Evolutionary conservation across 2,113 vertebrate genomes (phyloP), one percentile per base, ranked within the genome.

Genomic region (Cyprinodon variegatus): DNA sequence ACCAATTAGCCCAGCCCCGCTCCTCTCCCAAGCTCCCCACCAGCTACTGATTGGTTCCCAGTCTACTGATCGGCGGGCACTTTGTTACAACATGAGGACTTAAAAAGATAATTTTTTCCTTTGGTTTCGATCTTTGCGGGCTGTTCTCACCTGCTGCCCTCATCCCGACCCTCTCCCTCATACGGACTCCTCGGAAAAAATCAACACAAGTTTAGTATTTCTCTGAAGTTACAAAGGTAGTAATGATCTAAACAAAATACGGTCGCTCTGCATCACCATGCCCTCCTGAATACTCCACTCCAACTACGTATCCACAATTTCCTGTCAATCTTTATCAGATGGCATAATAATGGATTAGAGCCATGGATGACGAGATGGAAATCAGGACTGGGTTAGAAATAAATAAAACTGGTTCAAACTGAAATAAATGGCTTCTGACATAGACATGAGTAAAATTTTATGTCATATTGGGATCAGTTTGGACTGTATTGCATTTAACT

Each of bases 161-260:
- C 96, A 94, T 96, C 95, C 85, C 85, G 96, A 93, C 96, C 95
- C 94, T 97, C 96, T 93, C 96, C 96, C 95, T 97, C 96, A 96
- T 96, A 96, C 89, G 95, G 96, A 93, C 95, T 96, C 96, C 96
- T 97, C 95, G 95, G 95, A 92, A 93, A 95, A 95, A 96, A 95
- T 89, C 83, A 93, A 85, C 92, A 95, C 53, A 93, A 92, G 90
- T 94, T 95, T 95, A 95, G 94, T 94, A 76, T 91, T 80, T 90
- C 74, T 86, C 78, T 67, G 61, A n/a, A 64, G 38, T 40, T 29
- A 29, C 29, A 29, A 29, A 29, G 29, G 29, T 29, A 29, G 29
- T 29, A 29, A 29, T 29, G 29, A 29, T 29, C 29, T 72, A 66
- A 43, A 75, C 68, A 79, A 72, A 73, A 29, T 29, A 29, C 29